Evolutionary conservation across 2,797 vertebrate genomes (phyloP), one percentile per base, ranked within the genome.

Genomic region (Dallia pectoralis): DNA sequence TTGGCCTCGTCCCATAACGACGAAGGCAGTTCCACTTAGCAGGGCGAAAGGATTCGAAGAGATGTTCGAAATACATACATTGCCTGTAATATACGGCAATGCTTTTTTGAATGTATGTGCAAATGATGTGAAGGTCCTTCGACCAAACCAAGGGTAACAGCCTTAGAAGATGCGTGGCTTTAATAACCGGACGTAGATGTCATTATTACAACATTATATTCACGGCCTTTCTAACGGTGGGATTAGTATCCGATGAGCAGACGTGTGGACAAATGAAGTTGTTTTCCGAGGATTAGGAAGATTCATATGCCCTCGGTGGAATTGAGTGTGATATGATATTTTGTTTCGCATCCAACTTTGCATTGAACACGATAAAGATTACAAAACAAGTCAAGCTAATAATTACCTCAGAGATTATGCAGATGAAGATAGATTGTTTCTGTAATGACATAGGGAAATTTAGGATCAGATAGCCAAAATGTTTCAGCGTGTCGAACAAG

Each of bases 321-420:
- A 86, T 88, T 79, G 76, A 89, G 91, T 91, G 91, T 88, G 87
- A 87, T 87, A 73, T 81, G 77, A 88, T 90, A 85, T 91, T 92
- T 93, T 90, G 69, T 88, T 84, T 85, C 72, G 74, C 81, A 86
- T 87, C 79, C 79, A 69, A 77, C 85, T 84, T 86, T 72, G 71
- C 78, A 69, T 67, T 56, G 40, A 80, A 82, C 75, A 87, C 81
- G 85, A 85, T 85, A 88, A 91, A 91, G 90, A 93, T 91, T 90
- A 89, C 75, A 83, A 62, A 87, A 84, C 89, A 91, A 93, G 90
- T 91, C 84, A 82, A 87, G 88, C 92, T 89, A 67, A 87, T 93
- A 92, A 94, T 93, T 90, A 91, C 83, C 85, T 91, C 76, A 78
- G 88, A 93, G 92, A 93, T 94, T 93, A 93, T 91, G 90, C 89